Evolutionary conservation across 2,888 invertebrate species (phyloP), one percentile per base, ranked within the genome.

Genomic region (Eucera pruinosa): DNA sequence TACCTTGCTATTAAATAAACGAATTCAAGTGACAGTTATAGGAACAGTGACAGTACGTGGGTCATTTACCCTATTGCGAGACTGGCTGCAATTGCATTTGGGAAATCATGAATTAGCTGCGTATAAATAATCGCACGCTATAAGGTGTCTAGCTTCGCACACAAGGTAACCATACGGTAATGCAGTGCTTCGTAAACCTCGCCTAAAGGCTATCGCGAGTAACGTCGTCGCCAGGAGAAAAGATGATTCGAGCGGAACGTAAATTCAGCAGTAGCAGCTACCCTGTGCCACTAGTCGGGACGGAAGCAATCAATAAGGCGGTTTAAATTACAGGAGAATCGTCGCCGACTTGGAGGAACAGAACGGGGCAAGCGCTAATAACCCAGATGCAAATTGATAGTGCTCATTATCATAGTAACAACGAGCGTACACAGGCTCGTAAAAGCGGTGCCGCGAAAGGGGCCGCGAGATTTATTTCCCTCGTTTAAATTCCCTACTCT

Each of bases 341-440:
- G 80, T 78, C 74, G 79, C 58, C 54, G 74, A 62, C 73, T 39
- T 74, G 47, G 66, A 74, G 74, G 66, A 70, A 66, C 79, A 36
- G 58, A 33, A 43, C 58, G 62, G 54, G 41, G 69, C 74, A 39
- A 79, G 55, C 54, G 77, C 72, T 78, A 74, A 65, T 81, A 82
- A 78, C 74, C 66, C 55, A 67, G 74, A 81, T 74, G 74, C 68
- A 81, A 82, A 81, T 81, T 74, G 74, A 81, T 81, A 78, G 78
- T 23, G 39, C 65, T 81, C 70, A 81, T 81, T 81, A 82, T 82
- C 82, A 65, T 77, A 66, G 72, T 33, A 62, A 54, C 66, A 66
- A 70, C 62, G 66, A 69, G 55, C 48, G 64, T 58, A 54, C 58
- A 73, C 55, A 45, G 52, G 15, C 50, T 71, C 65, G 71, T 72